Base-by-base conservation (phyloP, 2,888 invertebrate species). In the Xestobium rufovillosum region DNA sequence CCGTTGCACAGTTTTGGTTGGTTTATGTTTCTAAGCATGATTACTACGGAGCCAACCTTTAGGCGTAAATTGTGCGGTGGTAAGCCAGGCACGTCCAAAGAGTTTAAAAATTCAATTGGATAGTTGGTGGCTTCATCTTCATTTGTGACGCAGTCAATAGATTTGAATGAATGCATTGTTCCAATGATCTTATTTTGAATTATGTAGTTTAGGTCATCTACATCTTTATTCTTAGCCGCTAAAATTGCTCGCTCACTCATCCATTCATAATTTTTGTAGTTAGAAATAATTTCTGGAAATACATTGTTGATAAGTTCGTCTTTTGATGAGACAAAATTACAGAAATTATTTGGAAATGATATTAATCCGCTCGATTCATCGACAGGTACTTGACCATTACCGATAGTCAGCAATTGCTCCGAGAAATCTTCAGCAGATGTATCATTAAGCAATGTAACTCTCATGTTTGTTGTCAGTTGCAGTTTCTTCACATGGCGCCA, bases 11-110 rank as follows among this genome's bases (percentile, higher is more conserved):
- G 48, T 45, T 39, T 37, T 39, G 52, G 51, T 45, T 48, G 55
- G 41, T 57, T 55, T 29, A 57, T 36, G 36, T 59, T 59, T 43
- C 55, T 49, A 23, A 53, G 54, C 56, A 56, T 51, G 39, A 53
- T 59, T 11, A 55, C 45, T 45, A 47, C 43, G 3, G 50, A 47
- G 39, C 54, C 51, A 44, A 53, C 48, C 40, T 53, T 55, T 17
- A 55, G 45, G 14, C 31, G 39, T 44, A 56, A 48, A 50, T 51
- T 50, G 38, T 53, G 42, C 3, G 37, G 36, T 30, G 36, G 36
- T 16, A 42, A 19, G 14, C 38, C 38, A n/a, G n/a, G n/a, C n/a
- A n/a, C n/a, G n/a, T n/a, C n/a, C n/a, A n/a, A n/a, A n/a, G n/a
- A n/a, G n/a, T n/a, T n/a, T n/a, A n/a, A n/a, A n/a, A n/a, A n/a